Percentiles rank a stretch among this genome's conserved stretches.
phyloP scores from a whole-genome alignment of 2,113 vertebrate species.

The Cyanocitta stelleri region DNA sequence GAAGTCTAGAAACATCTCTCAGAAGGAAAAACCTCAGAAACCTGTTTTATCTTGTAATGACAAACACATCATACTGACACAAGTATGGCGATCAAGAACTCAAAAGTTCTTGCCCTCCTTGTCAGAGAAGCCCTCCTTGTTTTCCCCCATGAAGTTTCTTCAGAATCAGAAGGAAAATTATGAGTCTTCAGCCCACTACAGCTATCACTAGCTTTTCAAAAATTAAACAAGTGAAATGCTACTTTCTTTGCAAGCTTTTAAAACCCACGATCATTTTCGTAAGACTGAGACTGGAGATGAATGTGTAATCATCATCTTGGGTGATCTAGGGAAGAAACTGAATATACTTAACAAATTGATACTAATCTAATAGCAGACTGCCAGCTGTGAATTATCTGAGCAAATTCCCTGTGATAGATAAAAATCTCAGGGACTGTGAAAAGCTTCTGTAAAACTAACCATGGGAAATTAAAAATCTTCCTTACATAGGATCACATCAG shows the following conservation, averaged over 20 bases:
- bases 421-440: not conserved
- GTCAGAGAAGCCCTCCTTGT: not conserved
- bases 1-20: not conserved
- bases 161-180: not conserved
- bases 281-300: not conserved
- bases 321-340: not conserved
- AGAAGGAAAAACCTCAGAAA: not conserved
- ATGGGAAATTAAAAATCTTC: not conserved
- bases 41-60: not conserved
- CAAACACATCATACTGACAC: not conserved
- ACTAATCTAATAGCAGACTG: not conserved
- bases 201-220: not conserved
- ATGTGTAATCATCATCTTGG: not conserved
- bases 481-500: not conserved
- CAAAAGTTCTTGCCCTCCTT: not conserved
- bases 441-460: not conserved
- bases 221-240: not conserved
- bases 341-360: not conserved
- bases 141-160: not conserved
- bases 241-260: not conserved
- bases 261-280: not conserved
- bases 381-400: not conserved
- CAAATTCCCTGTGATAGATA: not conserved
- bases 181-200: not conserved
- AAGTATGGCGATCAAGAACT: not conserved